Conservation (phyloP, 2,113 vertebrate species). For the Austrofundulus limnaeus region DNA sequence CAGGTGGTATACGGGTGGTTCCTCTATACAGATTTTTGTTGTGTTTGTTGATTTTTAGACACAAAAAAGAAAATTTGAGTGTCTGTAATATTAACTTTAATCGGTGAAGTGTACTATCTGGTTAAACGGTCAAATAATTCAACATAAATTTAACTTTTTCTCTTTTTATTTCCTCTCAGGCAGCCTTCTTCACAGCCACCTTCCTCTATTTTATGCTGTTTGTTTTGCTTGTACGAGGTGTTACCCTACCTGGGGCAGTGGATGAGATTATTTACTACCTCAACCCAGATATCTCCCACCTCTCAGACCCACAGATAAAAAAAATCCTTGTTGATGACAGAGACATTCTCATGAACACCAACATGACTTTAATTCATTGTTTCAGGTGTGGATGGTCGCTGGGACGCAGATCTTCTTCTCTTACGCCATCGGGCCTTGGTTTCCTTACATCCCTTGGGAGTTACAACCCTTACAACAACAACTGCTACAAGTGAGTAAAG, state of each 20-base stretch:
- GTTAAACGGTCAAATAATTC: background rate
- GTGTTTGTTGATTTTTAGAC: too few species aligned
- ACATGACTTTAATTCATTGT: constrained; percentile 10
- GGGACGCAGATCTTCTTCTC: constrained; percentile 94
- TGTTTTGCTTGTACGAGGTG: constrained; percentile 58
- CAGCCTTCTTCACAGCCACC: constrained; percentile 64
- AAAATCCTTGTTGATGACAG: background rate
- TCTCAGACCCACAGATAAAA: constrained; percentile 63
- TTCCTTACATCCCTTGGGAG: constrained; percentile 90
- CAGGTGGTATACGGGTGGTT: too few species aligned
- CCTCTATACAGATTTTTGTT: too few species aligned
- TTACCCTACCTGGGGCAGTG: constrained; percentile 58
- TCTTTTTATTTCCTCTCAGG: constrained; percentile 33
- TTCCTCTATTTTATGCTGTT: constrained; percentile 58
- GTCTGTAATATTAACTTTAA: too few species aligned
- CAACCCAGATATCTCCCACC: constrained; percentile 60
- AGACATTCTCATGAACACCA: background rate
- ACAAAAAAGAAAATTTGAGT: too few species aligned
- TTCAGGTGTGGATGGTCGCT: constrained; percentile 90
- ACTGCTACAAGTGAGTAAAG: constrained; percentile 86
- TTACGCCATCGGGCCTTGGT: constrained; percentile 86
- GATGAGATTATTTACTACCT: constrained; percentile 64
- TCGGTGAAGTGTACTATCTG: too few species aligned
- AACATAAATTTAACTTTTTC: background rate
- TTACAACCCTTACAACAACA: constrained; percentile 90